phyloP scores from a whole-genome alignment of 2,113 vertebrate species.

The Camelus dromedarius region DNA sequence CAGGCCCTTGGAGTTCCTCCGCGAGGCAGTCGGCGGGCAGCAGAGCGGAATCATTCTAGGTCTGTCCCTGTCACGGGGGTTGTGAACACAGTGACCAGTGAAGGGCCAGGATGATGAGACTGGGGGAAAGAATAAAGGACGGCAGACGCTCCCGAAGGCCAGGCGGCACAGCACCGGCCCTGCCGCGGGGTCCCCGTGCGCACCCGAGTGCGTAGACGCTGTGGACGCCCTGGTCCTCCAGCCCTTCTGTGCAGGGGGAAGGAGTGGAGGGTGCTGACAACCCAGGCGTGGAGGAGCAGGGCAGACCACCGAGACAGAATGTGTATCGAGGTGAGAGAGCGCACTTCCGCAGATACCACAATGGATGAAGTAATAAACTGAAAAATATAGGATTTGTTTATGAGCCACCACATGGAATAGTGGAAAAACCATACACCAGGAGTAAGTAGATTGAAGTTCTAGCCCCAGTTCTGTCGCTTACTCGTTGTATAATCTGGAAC shows the following conservation, averaged over 20 bases:
- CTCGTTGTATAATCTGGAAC: not conserved
- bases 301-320: not conserved
- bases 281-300: not conserved
- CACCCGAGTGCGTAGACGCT: rapidly evolving
- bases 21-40: rapidly evolving
- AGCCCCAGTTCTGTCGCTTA: not conserved
- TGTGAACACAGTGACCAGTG: rapidly evolving
- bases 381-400: not conserved
- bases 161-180: rapidly evolving
- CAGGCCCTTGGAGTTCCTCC: not conserved
- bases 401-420: not conserved
- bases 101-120: not conserved
- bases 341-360: not conserved
- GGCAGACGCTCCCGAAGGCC: not conserved
- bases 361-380: not conserved
- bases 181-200: rapidly evolving
- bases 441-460: not conserved
- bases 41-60: not conserved
- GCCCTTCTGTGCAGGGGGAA: not conserved
- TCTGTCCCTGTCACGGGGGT: not conserved
- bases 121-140: not conserved
- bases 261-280: no score
- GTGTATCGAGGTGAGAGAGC: rapidly evolving
- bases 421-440: not conserved
- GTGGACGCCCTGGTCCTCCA: not conserved